These are phyloP conservation scores for Xerus inauris DNA, from an alignment of 2,113 vertebrate genomes.

Conservation along the genomic window DNA sequence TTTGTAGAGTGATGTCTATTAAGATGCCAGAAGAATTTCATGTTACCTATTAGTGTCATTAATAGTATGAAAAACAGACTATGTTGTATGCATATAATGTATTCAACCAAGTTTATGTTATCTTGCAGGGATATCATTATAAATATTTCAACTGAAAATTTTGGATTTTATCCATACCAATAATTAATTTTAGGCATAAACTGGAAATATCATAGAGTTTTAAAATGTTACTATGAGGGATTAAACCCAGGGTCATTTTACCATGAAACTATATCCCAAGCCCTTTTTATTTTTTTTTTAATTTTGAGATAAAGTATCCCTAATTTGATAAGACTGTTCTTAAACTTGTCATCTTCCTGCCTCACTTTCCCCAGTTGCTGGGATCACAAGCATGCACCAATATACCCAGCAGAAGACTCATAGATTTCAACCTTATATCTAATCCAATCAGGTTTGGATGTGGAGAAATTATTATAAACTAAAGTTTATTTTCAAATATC, in stretches of 20 bases:
- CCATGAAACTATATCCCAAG: no score
- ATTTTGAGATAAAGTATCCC: no score
- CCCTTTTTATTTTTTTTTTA: no score
- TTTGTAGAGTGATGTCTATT: background rate
- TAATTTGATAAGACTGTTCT: no score
- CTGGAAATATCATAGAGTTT: background rate
- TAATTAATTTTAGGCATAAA: constrained; percentile 2
- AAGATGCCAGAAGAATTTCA: background rate
- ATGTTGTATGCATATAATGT: background rate
- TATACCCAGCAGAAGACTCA: no score
- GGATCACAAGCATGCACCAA: background rate
- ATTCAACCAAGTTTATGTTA: background rate
- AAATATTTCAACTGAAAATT: background rate
- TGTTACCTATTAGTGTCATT: constrained; percentile 3
- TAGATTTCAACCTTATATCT: background rate
- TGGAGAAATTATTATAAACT: background rate
- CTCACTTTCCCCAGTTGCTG: no score
- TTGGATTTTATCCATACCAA: background rate
- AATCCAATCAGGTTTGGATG: background rate
- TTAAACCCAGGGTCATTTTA: no score
- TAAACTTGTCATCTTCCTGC: no score
- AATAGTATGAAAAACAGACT: background rate
- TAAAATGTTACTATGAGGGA: no score
- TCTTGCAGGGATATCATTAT: background rate
- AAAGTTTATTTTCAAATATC: constrained; percentile 49